Conservation (phyloP, 2,797 vertebrate species). For the Enteromius viviparus region DNA sequence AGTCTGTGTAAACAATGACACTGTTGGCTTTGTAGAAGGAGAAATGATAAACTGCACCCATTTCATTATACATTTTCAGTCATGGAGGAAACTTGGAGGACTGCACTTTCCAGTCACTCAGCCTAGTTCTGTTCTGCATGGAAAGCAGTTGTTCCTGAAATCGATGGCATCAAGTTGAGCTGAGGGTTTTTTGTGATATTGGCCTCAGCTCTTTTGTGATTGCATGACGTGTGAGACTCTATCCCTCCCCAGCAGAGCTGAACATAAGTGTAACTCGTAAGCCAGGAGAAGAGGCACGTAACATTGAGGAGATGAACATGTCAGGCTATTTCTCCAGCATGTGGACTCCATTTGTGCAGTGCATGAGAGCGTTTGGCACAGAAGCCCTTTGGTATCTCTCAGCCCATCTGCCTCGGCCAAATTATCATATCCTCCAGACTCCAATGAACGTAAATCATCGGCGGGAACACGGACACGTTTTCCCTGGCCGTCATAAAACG, state of each 20-base stretch:
- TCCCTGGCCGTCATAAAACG: slow-evolving; percentile 87
- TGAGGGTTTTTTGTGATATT: not conserved
- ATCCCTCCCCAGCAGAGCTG: not conserved
- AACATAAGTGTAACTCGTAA: slow-evolving; percentile 2
- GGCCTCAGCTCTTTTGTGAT: not conserved
- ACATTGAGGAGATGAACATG: slow-evolving; percentile 60
- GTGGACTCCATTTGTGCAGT: slow-evolving; percentile 84
- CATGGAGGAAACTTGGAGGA: slow-evolving; percentile 4
- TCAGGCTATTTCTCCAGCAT: slow-evolving; percentile 72
- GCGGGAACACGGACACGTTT: slow-evolving; percentile 77
- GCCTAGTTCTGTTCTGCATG: not conserved
- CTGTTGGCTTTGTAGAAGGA: not conserved
- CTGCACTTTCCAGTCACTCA: slow-evolving; percentile 6
- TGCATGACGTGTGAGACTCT: not conserved
- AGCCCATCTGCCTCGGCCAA: slow-evolving; percentile 86
- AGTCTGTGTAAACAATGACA: slow-evolving; percentile 4
- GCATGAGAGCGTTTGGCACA: slow-evolving; percentile 74
- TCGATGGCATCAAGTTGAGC: not conserved
- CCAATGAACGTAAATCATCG: slow-evolving; percentile 86
- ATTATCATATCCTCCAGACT: slow-evolving; percentile 86
- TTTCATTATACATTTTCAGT: not conserved
- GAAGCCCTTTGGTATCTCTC: slow-evolving; percentile 78
- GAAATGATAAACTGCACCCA: not conserved
- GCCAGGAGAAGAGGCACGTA: not conserved
- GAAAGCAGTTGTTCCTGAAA: slow-evolving; percentile 15